phyloP scores from a whole-genome alignment of 35 echinoderm and acorn worm species.

The Anneissia japonica region DNA sequence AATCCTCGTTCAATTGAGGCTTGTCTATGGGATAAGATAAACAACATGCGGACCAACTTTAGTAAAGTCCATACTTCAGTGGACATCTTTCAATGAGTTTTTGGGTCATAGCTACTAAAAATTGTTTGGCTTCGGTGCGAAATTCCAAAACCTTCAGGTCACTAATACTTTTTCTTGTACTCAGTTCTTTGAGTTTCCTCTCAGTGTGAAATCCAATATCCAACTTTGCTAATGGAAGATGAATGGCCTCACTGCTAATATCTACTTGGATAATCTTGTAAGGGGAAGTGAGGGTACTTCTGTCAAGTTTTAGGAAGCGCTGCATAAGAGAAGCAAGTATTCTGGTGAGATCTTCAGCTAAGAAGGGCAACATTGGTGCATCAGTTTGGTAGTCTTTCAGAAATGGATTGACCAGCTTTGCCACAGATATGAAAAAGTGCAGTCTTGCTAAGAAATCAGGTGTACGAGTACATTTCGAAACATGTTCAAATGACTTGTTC shows the following conservation, averaged over 20 bases:
- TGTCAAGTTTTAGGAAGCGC: background rate
- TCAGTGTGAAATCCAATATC: conserved; percentile 47
- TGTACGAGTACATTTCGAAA: background rate
- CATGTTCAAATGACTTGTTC: background rate
- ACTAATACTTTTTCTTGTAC: conserved; percentile 31
- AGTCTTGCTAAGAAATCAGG: background rate
- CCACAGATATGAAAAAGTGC: background rate
- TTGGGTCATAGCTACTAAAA: conserved; percentile 24
- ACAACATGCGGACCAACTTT: background rate
- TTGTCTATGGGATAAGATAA: conserved; percentile 18
- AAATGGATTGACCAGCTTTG: background rate
- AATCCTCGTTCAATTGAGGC: conserved; percentile 24
- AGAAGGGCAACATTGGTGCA: background rate
- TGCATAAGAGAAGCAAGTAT: background rate
- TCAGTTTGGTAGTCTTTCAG: conserved; percentile 21
- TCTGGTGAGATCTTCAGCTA: background rate
- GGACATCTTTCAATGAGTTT: conserved; percentile 48
- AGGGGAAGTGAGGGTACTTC: background rate
- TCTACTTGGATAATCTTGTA: conserved; percentile 44
- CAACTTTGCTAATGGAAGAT: conserved; percentile 20
- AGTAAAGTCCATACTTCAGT: conserved; percentile 32
- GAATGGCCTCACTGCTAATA: conserved; percentile 24
- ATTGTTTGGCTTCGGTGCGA: conserved; percentile 18
- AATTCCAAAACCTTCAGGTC: conserved; percentile 29
- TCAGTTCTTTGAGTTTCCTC: conserved; percentile 23